A percentile compares a stretch with the other conserved stretches of the same genome.
These are phyloP conservation scores for Antedon mediterranea DNA, from an alignment of 53 echinoderm and acorn worm species.

Conservation along the genomic window DNA sequence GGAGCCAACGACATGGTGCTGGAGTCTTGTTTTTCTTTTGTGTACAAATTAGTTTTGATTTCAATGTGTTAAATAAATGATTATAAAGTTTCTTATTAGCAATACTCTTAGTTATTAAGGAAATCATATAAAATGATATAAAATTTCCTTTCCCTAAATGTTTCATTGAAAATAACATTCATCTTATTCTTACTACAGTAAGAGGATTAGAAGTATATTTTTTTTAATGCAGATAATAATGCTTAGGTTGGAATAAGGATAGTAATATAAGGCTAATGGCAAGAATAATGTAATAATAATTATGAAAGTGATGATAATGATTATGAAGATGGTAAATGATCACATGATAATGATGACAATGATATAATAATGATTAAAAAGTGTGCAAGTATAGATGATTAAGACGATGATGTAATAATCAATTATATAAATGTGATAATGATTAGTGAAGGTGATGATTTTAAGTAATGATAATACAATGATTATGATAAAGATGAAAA, in stretches of 20 bases:
- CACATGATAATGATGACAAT: background rate
- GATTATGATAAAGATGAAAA: background rate
- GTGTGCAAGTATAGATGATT: background rate
- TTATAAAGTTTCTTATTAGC: no score
- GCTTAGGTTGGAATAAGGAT: background rate
- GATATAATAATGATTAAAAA: background rate
- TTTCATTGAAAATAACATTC: no score
- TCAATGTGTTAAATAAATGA: no score
- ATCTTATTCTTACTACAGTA: no score
- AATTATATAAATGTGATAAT: background rate
- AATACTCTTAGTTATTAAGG: no score
- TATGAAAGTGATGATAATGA: background rate
- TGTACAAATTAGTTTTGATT: no score
- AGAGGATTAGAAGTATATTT: no score
- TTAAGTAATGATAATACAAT: background rate
- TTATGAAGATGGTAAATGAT: background rate
- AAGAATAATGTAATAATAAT: background rate
- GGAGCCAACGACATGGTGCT: no score
- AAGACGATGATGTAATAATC: background rate
- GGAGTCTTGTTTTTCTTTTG: no score
- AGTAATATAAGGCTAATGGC: background rate
- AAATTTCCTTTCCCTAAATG: no score
- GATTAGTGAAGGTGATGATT: background rate
- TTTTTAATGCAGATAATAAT: no score
- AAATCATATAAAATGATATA: no score